These are phyloP conservation scores for Protobothrops flavoviridis DNA, from an alignment of 2,113 vertebrate species.

Conservation along the genomic window DNA sequence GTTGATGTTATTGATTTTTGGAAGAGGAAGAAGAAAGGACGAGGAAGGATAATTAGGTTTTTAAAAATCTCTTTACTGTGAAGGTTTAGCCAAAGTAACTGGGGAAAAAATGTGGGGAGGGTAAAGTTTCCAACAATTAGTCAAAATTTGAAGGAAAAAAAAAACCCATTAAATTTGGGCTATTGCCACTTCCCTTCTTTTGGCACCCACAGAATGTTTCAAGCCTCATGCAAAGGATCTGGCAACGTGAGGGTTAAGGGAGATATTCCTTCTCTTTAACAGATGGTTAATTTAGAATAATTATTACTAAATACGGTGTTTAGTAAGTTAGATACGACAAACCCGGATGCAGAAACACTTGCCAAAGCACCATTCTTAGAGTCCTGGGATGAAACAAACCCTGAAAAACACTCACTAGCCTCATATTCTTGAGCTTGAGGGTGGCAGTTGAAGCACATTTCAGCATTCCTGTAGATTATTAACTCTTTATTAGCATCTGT, in stretches of 20 bases:
- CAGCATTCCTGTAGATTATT: constrained; percentile 24
- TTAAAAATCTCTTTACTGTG: constrained; percentile 31
- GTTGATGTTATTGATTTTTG: background rate
- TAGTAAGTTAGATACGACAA: constrained; percentile 57
- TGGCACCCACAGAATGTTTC: constrained; percentile 45
- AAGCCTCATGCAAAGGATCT: constrained; percentile 37
- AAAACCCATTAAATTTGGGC: constrained; percentile 31
- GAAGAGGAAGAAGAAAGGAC: background rate
- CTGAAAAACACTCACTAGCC: constrained; percentile 19
- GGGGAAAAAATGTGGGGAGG: background rate
- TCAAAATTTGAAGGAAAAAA: constrained; percentile 25
- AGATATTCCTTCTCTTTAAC: constrained; percentile 54
- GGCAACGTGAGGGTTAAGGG: constrained; percentile 44
- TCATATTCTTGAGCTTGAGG: constrained; percentile 11
- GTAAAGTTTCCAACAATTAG: constrained; percentile 24
- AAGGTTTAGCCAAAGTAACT: constrained; percentile 10
- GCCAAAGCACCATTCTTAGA: constrained; percentile 51
- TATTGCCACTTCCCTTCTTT: constrained; percentile 24
- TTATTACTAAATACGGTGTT: constrained; percentile 61
- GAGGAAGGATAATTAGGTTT: background rate
- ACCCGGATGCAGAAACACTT: constrained; percentile 48
- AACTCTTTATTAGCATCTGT: background rate
- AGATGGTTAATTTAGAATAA: constrained; percentile 58
- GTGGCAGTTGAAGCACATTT: constrained; percentile 38
- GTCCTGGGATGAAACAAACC: constrained; percentile 30